A percentile compares a stretch with the other conserved stretches of the same genome.
phyloP scores from a whole-genome alignment of 2,888 invertebrate genomes.

The Phortica okadai region DNA sequence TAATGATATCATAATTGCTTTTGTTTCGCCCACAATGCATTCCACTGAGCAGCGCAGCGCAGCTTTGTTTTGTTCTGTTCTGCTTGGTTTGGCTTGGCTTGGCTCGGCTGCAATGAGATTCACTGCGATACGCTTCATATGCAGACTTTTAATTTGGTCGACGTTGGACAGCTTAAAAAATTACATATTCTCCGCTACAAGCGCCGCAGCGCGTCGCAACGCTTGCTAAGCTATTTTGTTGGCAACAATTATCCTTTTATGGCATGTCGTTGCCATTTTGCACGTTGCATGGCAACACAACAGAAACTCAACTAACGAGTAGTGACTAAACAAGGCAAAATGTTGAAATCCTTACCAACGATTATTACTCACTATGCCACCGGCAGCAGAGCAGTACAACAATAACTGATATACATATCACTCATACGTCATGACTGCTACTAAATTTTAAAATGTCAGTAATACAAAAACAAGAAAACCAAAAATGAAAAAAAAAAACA shows the following conservation, averaged over 20 bases:
- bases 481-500: slow-evolving; percentile 2
- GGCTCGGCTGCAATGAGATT: neutral
- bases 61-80: too few relatives aligned
- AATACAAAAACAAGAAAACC: neutral
- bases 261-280: neutral
- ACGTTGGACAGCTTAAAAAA: slow-evolving; percentile 24
- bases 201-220: neutral
- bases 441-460: neutral
- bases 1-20: slow-evolving; percentile 63
- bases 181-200: neutral
- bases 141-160: slow-evolving; percentile 25
- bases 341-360: too few relatives aligned
- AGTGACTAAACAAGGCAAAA: neutral
- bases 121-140: slow-evolving; percentile 12
- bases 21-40: slow-evolving; percentile 47
- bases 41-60: neutral
- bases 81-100: neutral
- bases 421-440: slow-evolving; percentile 16
- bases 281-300: neutral
- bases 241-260: slow-evolving; percentile 21
- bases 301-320: neutral
- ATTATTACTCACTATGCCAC: too few relatives aligned
- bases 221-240: slow-evolving; percentile 3
- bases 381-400: neutral
- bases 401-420: slow-evolving; percentile 12